These are phyloP conservation scores for Synanthedon andrenaeformis DNA, from an alignment of 2,888 invertebrate species.

Conservation along the genomic window DNA sequence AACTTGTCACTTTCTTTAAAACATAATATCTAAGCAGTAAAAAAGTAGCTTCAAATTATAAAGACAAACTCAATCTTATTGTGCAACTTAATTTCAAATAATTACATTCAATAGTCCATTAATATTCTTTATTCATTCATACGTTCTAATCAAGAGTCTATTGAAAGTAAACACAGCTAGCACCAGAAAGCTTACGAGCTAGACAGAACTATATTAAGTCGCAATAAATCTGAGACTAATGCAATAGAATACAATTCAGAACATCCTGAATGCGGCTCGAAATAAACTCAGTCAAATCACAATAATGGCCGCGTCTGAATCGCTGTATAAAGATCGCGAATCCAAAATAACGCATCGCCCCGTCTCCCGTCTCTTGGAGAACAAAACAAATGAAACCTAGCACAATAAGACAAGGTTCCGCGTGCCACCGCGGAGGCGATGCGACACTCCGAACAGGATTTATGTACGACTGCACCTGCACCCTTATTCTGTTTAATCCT, in stretches of 20 bases:
- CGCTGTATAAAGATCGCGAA: slow-evolving; percentile 27
- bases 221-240: background rate
- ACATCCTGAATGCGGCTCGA: slow-evolving; percentile 1
- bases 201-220: background rate
- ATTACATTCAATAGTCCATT: background rate
- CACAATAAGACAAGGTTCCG: slow-evolving; percentile 64
- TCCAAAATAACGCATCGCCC: slow-evolving; percentile 49
- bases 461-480: slow-evolving; percentile 6
- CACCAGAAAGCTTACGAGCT: background rate
- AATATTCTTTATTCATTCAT: background rate
- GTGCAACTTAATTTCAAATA: background rate
- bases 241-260: background rate
- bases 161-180: background rate
- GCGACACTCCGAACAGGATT: slow-evolving; percentile 23
- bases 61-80: background rate
- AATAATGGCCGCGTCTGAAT: slow-evolving; percentile 4
- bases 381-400: slow-evolving; percentile 43
- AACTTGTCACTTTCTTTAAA: too few relatives aligned
- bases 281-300: background rate
- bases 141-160: background rate
- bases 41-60: too few relatives aligned
- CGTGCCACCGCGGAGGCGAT: slow-evolving; percentile 42
- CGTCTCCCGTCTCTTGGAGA: slow-evolving; percentile 19
- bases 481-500: slow-evolving; percentile 1
- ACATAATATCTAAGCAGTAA: too few relatives aligned